A percentile compares a stretch with the other conserved stretches of the same genome.
These are phyloP conservation scores for Entomyzon cyanotis DNA, from an alignment of 2,113 vertebrate genomes.

Conservation along the genomic window DNA sequence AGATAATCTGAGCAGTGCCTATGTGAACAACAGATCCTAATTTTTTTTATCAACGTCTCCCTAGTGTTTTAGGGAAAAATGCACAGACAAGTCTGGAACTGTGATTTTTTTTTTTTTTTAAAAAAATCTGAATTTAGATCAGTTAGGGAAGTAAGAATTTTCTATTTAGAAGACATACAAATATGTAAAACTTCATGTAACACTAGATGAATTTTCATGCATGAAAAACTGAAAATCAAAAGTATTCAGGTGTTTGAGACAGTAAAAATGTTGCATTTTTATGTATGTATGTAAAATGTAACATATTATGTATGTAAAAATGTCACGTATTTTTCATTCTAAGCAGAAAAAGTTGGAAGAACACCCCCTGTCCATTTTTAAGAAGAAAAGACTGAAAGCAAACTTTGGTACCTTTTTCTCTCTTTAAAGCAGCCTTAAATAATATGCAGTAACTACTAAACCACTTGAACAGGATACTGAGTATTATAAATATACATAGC, in stretches of 20 bases:
- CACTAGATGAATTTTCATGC: neutral
- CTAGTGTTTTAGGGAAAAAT: neutral
- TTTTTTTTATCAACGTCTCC: neutral
- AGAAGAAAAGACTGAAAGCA: neutral
- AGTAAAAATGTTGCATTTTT: neutral
- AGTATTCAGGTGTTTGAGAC: neutral
- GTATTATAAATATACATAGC: neutral
- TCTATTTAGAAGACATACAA: neutral
- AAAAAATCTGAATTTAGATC: neutral
- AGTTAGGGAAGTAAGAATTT: neutral
- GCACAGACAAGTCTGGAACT: neutral
- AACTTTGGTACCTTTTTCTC: neutral
- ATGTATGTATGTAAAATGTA: too few relatives aligned
- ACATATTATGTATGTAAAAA: neutral
- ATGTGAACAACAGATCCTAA: neutral
- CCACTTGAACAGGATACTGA: neutral
- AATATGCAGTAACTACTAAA: neutral
- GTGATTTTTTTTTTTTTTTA: neutral
- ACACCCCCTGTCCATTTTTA: neutral
- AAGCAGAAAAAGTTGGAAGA: neutral
- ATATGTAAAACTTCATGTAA: neutral
- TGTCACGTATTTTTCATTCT: neutral
- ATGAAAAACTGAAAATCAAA: neutral
- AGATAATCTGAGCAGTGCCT: neutral
- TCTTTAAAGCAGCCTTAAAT: neutral